These are phyloP conservation scores for Erythrolamprus reginae DNA, from an alignment of 2,113 vertebrate genomes.

Conservation along the genomic window DNA sequence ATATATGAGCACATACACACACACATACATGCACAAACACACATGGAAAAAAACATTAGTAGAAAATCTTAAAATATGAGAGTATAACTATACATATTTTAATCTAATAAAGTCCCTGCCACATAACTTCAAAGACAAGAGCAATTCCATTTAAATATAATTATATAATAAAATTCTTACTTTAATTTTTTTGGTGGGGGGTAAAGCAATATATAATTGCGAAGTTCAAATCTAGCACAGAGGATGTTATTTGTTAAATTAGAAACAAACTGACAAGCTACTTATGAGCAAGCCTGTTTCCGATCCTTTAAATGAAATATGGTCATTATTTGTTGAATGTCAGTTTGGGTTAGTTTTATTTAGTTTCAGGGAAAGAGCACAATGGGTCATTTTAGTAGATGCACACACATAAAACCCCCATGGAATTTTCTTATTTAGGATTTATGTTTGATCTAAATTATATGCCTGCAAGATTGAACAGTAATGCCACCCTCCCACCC, in stretches of 20 bases:
- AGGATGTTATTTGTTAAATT: conserved; percentile 42
- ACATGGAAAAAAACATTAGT: background rate
- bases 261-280: conserved; percentile 44
- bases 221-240: conserved; percentile 40
- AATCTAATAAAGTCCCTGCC: conserved; percentile 51
- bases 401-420: background rate
- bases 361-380: conserved; percentile 12
- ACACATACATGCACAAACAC: background rate
- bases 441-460: conserved; percentile 47
- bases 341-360: conserved; percentile 42
- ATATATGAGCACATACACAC: background rate
- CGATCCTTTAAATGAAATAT: conserved; percentile 37
- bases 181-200: background rate
- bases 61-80: conserved; percentile 18
- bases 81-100: conserved; percentile 37
- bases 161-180: conserved; percentile 42
- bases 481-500: background rate
- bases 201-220: conserved; percentile 45
- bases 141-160: conserved; percentile 50
- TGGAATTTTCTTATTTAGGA: conserved; percentile 26
- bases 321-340: conserved; percentile 17
- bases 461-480: conserved; percentile 1
- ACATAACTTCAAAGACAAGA: conserved; percentile 53
- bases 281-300: conserved; percentile 33
- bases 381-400: background rate